Evolutionary conservation across 2,113 vertebrate species (phyloP).

Genomic region (Sinocyclocheilus grahami): DNA sequence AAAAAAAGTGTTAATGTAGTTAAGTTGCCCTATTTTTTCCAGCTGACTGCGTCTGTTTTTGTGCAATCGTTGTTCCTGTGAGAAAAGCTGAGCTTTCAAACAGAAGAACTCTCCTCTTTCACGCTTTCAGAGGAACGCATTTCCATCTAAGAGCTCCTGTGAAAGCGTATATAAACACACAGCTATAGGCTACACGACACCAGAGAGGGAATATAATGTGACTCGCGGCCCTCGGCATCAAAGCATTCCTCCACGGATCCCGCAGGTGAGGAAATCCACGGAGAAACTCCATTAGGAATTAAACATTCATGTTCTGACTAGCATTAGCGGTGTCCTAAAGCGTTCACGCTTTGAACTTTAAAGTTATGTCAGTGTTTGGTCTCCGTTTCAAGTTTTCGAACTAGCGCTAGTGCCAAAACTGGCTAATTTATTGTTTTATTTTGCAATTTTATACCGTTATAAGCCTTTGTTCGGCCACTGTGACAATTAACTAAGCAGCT

Average conservation of each 20-base stretch:
- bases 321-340: conserved; percentile 5
- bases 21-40: neutral
- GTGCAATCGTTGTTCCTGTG: neutral
- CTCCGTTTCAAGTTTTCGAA: neutral
- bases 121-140: neutral
- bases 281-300: conserved; percentile 39
- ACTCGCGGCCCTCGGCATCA: conserved; percentile 41
- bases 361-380: neutral
- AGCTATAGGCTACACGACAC: conserved; percentile 22
- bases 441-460: too few species aligned
- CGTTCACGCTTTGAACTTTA: neutral
- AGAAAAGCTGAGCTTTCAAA: conserved; percentile 10
- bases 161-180: conserved; percentile 23
- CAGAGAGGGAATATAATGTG: conserved; percentile 18
- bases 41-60: conserved; percentile 9
- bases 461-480: neutral
- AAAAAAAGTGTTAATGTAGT: neutral
- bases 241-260: neutral
- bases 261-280: conserved; percentile 33
- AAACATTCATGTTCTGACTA: conserved; percentile 38
- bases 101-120: neutral
- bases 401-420: neutral
- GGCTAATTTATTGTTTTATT: neutral
- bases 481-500: neutral
- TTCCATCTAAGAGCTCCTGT: neutral